Evolutionary conservation across 2,113 vertebrate genomes (phyloP), one percentile per base, ranked within the genome.

Genomic region (Eudyptes chrysolophus): DNA sequence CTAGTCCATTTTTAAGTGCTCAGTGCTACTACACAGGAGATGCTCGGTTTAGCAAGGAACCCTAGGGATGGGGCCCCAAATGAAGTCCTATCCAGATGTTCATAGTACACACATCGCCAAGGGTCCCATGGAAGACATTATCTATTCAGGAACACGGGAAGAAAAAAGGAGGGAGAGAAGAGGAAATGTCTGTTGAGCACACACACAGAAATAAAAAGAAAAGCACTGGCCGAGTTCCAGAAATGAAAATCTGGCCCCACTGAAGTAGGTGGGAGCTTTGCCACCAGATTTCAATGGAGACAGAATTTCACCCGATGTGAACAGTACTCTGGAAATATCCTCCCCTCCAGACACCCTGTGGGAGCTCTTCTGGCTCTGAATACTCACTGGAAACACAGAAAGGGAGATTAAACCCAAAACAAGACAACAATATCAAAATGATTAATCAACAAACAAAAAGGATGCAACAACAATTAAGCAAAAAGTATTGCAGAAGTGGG

Each of bases 321-420:
- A 76, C 36, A 87, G 52, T 16, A 54, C 49, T 96, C 57, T 91
- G 96, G 87, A 88, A 96, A 87, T 57, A 92, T 36, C 22, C 34
- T 85, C 65, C 90, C 90, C 77, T 89, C 89, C 72, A 91, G 93
- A 84, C 81, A 92, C 91, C 44, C 62, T 91, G 91, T 94, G 74
- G 89, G 95, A 96, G 89, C 91, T 76, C 61, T 84, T 64, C 44
- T 96, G 81, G 72, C 90, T 93, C 65, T 70, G 58, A 76, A 82
- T 54, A 58, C 57, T 71, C 69, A 48, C 48, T 87, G 70, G 62
- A 94, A 92, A 89, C 40, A 82, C 38, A 75, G 40, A 79, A 88
- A 90, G 32, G 51, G 55, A 96, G 95, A 96, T 93, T 46, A 90
- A 96, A 92, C 32, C 49, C 95, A 46, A 92, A 96, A 20, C 62